phyloP scores from a whole-genome alignment of 2,888 invertebrate species.

The Ceramica pisi region DNA sequence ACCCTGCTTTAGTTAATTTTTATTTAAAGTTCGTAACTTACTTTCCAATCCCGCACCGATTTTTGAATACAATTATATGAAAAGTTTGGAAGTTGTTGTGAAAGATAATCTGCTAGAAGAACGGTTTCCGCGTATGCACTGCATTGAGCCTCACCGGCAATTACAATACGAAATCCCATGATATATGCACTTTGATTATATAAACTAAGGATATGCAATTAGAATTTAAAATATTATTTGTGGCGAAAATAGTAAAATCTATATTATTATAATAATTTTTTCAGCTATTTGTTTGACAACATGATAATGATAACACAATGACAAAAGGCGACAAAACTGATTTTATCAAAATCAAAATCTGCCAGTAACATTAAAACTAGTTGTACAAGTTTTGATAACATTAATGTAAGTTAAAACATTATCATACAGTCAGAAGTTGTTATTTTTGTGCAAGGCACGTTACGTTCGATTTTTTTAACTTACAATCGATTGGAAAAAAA shows the following conservation, averaged over 20 bases:
- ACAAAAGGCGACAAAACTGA: not conserved
- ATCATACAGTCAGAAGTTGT: not conserved
- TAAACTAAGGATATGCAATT: too few species aligned
- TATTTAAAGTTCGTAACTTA: slow-evolving; percentile 64
- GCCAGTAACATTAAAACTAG: not conserved
- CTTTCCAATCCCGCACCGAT: slow-evolving; percentile 88
- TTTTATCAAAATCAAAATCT: not conserved
- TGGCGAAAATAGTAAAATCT: not conserved
- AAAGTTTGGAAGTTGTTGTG: slow-evolving; percentile 90
- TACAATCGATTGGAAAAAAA: not conserved
- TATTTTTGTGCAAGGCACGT: not conserved
- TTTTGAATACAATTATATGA: slow-evolving; percentile 87
- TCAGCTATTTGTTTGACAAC: slow-evolving; percentile 2
- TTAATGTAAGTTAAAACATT: not conserved
- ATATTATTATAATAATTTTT: not conserved
- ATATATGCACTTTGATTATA: too few species aligned
- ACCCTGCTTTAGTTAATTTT: not conserved
- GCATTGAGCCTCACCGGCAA: slow-evolving; percentile 90
- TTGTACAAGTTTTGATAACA: not conserved
- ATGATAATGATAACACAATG: not conserved
- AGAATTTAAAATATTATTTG: not conserved
- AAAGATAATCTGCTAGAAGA: slow-evolving; percentile 89
- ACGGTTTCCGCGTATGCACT: slow-evolving; percentile 88
- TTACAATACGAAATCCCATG: slow-evolving; percentile 89
- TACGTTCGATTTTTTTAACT: not conserved